Evolutionary conservation across 2,888 invertebrate genomes (phyloP), one percentile per base, ranked within the genome.

Genomic region (Drosophila flavopinicola): DNA sequence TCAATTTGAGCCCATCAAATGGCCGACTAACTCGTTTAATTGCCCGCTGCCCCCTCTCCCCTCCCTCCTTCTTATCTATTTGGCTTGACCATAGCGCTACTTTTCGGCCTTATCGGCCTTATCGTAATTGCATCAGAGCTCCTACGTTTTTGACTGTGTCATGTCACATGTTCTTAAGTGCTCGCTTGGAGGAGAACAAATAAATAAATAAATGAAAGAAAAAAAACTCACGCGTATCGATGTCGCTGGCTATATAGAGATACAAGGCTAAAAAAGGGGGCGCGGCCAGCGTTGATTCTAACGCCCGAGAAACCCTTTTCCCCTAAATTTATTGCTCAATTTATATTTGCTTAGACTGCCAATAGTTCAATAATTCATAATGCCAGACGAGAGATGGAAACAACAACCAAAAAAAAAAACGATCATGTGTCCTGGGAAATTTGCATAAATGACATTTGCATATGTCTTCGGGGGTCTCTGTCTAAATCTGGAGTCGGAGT

Each of bases 331-430:
- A 82, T 82, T 78, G 79, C 76, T 82, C 83, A 82, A 82, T 82
- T 85, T 78, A 85, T 82, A 71, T 85, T 82, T 85, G 82, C 85
- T 80, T 84, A 84, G 85, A 80, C 85, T 84, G 85, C 67, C 79
- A 84, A 80, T 80, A 80, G 85, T 78, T 80, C 79, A 80, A 80
- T 80, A 80, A 80, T 68, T 80, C 82, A 80, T 73, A 80, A 75
- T 45, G 59, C 39, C 51, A 51, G 39, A 6, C 20, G n/a, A 38
- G 44, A 10, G 24, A 35, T 10, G n/a, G 48, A 30, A 7, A 6
- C 11, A 29, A n/a, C 2, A 9, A 27, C 30, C 11, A 20, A 4
- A 10, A 41, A 30, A 54, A 35, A 54, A 29, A 24, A 47, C 64
- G 71, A 79, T 84, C 79, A 49, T 60, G 49, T 79, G 66, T 75